phyloP scores from a whole-genome alignment of 2,888 invertebrate species.

The Drosophila neonasuta region DNA sequence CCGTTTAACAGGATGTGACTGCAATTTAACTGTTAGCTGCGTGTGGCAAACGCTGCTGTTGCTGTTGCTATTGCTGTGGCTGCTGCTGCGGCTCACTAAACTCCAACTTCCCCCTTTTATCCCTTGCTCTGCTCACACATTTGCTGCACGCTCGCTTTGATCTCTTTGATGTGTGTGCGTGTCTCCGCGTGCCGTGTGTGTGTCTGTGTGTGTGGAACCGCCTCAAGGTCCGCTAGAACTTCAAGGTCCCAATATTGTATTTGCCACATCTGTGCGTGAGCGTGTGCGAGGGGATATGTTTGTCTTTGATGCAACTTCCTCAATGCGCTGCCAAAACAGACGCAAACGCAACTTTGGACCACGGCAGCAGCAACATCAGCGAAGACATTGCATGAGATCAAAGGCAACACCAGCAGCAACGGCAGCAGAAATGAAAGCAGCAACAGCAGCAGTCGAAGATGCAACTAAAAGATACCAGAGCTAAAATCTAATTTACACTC shows the following conservation, averaged over 20 bases:
- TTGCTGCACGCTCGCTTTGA: conserved; percentile 42
- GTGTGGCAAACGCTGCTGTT: conserved; percentile 51
- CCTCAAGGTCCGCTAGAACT: conserved; percentile 73
- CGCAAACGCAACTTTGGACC: conserved; percentile 61
- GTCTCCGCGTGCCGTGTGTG: conserved; percentile 37
- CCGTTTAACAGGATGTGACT: conserved; percentile 71
- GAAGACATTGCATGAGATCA: conserved; percentile 62
- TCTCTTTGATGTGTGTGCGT: conserved; percentile 63
- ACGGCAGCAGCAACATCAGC: conserved; percentile 12
- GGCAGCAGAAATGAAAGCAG: conserved; percentile 37
- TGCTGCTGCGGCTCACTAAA: conserved; percentile 28
- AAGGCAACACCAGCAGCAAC: conserved; percentile 67
- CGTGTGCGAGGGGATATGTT: conserved; percentile 46
- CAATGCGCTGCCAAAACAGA: conserved; percentile 68
- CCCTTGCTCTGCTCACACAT: not conserved
- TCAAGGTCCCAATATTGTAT: conserved; percentile 62
- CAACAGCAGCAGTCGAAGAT: conserved; percentile 18
- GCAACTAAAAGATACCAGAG: conserved; percentile 26
- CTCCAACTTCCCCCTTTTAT: conserved; percentile 8
- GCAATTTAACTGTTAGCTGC: conserved; percentile 62
- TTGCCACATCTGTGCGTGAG: conserved; percentile 36
- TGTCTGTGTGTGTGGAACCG: conserved; percentile 41
- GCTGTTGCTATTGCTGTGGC: conserved; percentile 4
- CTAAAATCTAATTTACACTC: conserved; percentile 31
- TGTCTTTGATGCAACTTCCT: conserved; percentile 77